These are phyloP conservation scores for Psix sp. DNA, from an alignment of 1,140 invertebrate species.

Conservation along the genomic window DNA sequence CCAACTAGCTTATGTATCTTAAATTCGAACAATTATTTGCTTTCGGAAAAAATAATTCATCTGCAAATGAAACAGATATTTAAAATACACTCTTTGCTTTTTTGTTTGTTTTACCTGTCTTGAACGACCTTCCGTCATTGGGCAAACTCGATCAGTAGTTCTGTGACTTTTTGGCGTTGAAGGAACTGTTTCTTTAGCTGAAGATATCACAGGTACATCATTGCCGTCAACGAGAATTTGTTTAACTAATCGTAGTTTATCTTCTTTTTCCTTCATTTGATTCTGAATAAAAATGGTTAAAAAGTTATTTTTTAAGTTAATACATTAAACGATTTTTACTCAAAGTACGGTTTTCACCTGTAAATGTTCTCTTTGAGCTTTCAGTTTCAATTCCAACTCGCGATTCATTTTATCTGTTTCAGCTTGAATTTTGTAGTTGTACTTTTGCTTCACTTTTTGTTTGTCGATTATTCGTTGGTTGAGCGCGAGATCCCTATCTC, in stretches of 20 bases:
- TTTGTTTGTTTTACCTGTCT: conserved; percentile 61
- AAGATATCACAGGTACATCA: conserved; percentile 43
- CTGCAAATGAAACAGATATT: too few species aligned
- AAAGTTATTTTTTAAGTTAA: conserved; percentile 9
- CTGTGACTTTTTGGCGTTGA: conserved; percentile 30
- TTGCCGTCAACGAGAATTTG: conserved; percentile 75
- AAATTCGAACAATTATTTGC: conserved; percentile 8
- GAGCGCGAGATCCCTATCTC: conserved; percentile 83
- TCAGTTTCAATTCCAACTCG: conserved; percentile 82
- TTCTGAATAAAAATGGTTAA: conserved; percentile 51
- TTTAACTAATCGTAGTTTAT: conserved; percentile 77
- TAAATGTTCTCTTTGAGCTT: conserved; percentile 82
- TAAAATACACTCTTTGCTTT: background rate
- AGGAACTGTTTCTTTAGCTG: conserved; percentile 57
- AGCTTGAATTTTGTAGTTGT: conserved; percentile 82
- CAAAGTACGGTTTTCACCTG: conserved; percentile 67
- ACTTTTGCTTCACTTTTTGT: conserved; percentile 85
- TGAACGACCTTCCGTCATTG: conserved; percentile 62
- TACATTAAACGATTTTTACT: background rate
- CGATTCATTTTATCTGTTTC: conserved; percentile 83
- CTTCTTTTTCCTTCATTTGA: conserved; percentile 77
- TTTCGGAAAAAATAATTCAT: too few species aligned
- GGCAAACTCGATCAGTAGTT: conserved; percentile 37
- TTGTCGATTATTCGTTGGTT: conserved; percentile 86
- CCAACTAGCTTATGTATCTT: conserved; percentile 1